Evolutionary conservation across 2,888 invertebrate genomes (phyloP), one percentile per base, ranked within the genome.

Genomic region (Hyposoter dolosus): DNA sequence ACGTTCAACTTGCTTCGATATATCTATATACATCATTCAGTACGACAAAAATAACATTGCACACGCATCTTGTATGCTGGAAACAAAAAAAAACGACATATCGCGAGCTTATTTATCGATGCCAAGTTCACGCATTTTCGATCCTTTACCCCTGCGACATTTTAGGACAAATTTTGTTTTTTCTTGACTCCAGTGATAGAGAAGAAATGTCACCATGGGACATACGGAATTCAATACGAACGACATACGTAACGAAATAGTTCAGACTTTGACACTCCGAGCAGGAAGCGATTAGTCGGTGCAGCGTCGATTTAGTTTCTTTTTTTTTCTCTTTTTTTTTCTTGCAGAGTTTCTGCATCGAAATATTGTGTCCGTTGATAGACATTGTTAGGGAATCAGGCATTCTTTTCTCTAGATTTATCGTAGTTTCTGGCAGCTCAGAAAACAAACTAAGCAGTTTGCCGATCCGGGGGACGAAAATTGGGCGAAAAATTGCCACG

Each of bases 1-100:
- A 17, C 43, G 35, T 23, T 78, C 23, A 45, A 68, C 45, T n/a
- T 32, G 56, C 56, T 3, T 10, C 40, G 40, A 69, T 69, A 74
- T 43, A 56, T 81, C 53, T 71, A 71, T 17, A 35, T 79, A 43
- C 32, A 69, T 72, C 40, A 19, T 17, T 45, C 32, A 65, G 23
- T 75, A 71, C 17, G 56, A 69, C 50, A 35, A 65, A 65, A 74
- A 78, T 68, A 79, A 69, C 60, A 87, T 75, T 89, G 89, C 91
- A 91, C 92, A 92, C 90, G 93, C 93, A 93, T 92, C 90, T 90
- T 91, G 90, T 91, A 91, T 88, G 91, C 90, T 90, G 88, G 89
- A 50, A 66, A 35, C 35, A 35, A 63, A 72, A 35, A 69, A 89
- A 89, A 56, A 60, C 19, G 32, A 80, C 45, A 47, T 17, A 91